A percentile compares a stretch with the other conserved stretches of the same genome.
phyloP scores from a whole-genome alignment of 2,797 vertebrate species.

The Alexandromys oeconomus region DNA sequence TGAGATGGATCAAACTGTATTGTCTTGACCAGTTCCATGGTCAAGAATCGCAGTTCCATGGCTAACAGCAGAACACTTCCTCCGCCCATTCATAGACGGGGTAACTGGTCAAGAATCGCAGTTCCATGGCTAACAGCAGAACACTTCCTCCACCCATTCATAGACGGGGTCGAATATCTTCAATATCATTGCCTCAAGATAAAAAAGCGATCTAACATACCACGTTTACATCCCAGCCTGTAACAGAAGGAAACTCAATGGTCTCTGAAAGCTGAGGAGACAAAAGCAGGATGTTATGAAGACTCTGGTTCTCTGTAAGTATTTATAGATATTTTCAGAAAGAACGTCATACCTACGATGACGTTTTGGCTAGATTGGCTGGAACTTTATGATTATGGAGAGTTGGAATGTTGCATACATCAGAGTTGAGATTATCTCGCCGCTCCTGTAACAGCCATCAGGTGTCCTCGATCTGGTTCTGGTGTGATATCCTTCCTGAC shows the following conservation, averaged over 20 bases:
- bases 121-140: accelerated
- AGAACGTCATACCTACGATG: too few species aligned
- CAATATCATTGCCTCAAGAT: neutral
- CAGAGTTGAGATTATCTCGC: neutral
- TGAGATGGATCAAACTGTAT: neutral
- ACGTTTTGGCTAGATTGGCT: neutral
- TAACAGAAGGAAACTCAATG: neutral
- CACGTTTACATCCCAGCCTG: too few species aligned
- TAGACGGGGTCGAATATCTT: neutral
- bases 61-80: accelerated
- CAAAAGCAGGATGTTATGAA: neutral
- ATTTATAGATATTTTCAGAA: neutral
- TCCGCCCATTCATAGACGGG: too few species aligned
- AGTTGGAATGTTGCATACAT: neutral
- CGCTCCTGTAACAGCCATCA: too few species aligned
- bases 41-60: accelerated
- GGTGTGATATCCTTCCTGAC: neutral
- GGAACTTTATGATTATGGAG: neutral
- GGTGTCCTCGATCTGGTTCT: neutral
- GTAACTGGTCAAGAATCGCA: accelerated
- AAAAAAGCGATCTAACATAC: neutral
- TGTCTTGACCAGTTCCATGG: neutral
- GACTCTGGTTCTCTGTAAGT: neutral
- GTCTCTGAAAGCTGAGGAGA: neutral
- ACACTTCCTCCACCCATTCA: too few species aligned